Conservation (phyloP, 2,888 invertebrate genomes). For the Volucella zonaria region DNA sequence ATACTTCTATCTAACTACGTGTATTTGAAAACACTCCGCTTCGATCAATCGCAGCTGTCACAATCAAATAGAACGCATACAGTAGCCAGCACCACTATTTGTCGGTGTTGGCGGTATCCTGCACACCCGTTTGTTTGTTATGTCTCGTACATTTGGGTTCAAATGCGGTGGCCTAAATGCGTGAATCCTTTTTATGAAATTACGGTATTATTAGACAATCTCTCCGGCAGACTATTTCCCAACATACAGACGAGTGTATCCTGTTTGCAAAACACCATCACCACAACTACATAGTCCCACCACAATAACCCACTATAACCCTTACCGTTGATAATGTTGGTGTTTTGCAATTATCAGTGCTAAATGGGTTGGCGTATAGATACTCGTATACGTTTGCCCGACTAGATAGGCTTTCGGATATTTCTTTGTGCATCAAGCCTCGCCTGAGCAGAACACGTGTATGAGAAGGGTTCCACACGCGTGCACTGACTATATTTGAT, state of each 20-base stretch:
- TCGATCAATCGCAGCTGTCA: slow-evolving; percentile 54
- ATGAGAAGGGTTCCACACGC: slow-evolving; percentile 2
- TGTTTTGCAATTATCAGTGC: slow-evolving; percentile 44
- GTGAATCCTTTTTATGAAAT: slow-evolving; percentile 64
- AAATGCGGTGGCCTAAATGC: slow-evolving; percentile 58
- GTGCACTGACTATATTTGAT: slow-evolving; percentile 15
- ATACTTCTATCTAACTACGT: not conserved
- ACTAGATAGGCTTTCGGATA: slow-evolving; percentile 1
- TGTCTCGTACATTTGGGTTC: slow-evolving; percentile 26
- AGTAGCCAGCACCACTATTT: not conserved
- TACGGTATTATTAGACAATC: slow-evolving; percentile 65
- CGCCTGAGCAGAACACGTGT: slow-evolving; percentile 32
- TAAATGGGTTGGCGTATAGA: slow-evolving; percentile 6
- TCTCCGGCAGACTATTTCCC: slow-evolving; percentile 36
- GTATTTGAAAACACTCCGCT: not conserved
- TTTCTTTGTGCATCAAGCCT: slow-evolving; percentile 43
- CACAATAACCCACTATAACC: too few species aligned
- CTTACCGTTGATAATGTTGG: slow-evolving; percentile 7
- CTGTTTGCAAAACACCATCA: slow-evolving; percentile 31
- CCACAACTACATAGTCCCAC: not conserved
- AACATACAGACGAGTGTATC: slow-evolving; percentile 32
- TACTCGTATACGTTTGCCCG: not conserved
- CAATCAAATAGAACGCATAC: slow-evolving; percentile 33
- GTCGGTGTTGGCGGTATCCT: not conserved
- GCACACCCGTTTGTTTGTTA: slow-evolving; percentile 15